A percentile compares a stretch with the other conserved stretches of the same genome.
Conservation (phyloP, 2,888 invertebrate genomes). For the Cybosia mesomella region DNA sequence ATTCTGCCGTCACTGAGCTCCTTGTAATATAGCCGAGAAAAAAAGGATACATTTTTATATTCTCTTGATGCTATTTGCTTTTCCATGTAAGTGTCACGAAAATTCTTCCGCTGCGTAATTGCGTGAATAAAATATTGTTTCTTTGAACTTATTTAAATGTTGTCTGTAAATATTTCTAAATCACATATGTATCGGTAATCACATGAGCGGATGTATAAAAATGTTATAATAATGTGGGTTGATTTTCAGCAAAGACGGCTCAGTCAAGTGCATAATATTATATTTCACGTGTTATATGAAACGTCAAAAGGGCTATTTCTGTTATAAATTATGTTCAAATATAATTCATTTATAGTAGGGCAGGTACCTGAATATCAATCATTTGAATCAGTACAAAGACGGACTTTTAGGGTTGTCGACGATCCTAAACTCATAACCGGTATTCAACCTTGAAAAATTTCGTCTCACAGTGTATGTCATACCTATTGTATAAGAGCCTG, state of each 20-base stretch:
- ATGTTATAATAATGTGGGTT: background rate
- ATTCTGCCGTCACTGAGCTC: background rate
- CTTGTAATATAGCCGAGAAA: slow-evolving; percentile 10
- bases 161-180: background rate
- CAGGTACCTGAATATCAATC: background rate
- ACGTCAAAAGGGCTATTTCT: slow-evolving; percentile 4
- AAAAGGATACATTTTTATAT: slow-evolving; percentile 21
- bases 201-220: background rate
- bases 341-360: background rate
- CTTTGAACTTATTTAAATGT: slow-evolving; percentile 14
- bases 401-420: slow-evolving; percentile 2
- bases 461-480: background rate
- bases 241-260: background rate
- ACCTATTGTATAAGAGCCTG: background rate
- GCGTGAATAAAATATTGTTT: slow-evolving; percentile 23
- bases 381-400: background rate
- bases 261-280: background rate
- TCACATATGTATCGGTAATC: slow-evolving; percentile 3
- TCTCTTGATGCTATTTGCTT: slow-evolving; percentile 18
- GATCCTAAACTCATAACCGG: background rate
- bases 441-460: background rate
- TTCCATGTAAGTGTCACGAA: slow-evolving; percentile 17
- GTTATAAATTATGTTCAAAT: background rate
- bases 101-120: slow-evolving; percentile 22
- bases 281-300: background rate